phyloP scores from a whole-genome alignment of 2,113 vertebrate species.

The Collichthys lucidus region DNA sequence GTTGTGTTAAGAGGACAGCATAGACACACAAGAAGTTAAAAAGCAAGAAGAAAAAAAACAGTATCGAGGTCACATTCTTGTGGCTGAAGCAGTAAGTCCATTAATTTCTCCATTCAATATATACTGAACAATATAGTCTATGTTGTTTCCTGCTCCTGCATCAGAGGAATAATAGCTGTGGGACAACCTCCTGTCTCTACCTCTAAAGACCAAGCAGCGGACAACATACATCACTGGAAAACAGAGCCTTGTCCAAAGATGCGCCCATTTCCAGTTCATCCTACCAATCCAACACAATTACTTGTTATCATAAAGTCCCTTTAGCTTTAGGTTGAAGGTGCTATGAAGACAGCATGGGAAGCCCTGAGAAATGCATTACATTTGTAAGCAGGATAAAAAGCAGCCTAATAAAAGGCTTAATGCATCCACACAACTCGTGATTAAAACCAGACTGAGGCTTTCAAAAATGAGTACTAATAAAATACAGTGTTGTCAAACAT shows the following conservation, averaged over 20 bases:
- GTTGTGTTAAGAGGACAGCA: neutral
- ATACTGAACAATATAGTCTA: neutral
- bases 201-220: no score
- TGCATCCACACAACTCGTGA: neutral
- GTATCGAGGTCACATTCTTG: neutral
- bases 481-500: neutral
- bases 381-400: no score
- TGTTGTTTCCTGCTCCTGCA: neutral
- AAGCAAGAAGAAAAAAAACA: neutral
- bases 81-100: neutral
- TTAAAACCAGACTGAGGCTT: neutral
- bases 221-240: no score
- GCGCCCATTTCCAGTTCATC: neutral
- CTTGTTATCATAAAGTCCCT: neutral
- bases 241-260: no score
- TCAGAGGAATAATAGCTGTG: no score
- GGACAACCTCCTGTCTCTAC: no score
- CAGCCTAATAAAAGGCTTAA: neutral
- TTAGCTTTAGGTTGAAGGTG: slow-evolving; percentile 13
- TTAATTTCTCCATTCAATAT: neutral
- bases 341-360: slow-evolving; percentile 37
- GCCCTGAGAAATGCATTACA: slow-evolving; percentile 1
- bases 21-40: neutral
- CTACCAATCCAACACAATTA: neutral
- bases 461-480: neutral